Base-by-base conservation (phyloP, 2,888 invertebrate genomes). In the Apodemia hepburni region DNA sequence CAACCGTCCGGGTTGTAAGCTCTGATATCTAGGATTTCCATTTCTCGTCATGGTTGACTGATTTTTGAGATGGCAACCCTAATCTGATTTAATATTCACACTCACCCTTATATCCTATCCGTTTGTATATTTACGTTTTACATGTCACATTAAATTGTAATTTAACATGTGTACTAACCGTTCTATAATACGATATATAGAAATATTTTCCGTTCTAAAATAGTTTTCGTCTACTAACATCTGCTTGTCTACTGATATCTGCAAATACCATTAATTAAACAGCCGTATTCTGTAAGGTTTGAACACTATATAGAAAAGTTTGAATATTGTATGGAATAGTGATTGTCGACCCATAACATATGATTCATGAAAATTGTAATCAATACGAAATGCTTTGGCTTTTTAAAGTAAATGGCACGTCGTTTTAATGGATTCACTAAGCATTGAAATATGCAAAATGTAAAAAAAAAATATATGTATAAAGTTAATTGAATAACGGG, bases 121-220 rank as follows among this genome's bases (percentile, higher is more conserved):
- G 15, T 6, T 6, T 22, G 27, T 54, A 54, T 54, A 54, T 27
- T 54, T 54, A 54, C 12, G 54, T 54, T 54, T 54, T 11, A 54
- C 54, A 27, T 54, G 27, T 54, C 54, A 27, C 22, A 27, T 27
- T 22, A 22, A 5, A 12, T 54, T 54, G 12, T 54, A 22, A 22
- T 22, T 6, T 42, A 42, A 42, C 5, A 42, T 42, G 42, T n/a
- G 6, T 29, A 29, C 12, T 42, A 42, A 42, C 42, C 2, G 15
- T 15, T 15, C 2, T 42, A 15, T 42, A 42, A 42, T 42, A 42
- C 15, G 42, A 42, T 42, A 6, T 42, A n/a, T 42, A 42, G 6
- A 7, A 33, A 42, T 42, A 15, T 15, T 42, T 42, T 15, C 15
- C 42, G 15, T 42, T 15, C 15, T n/a, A 42, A 42, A 42, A 15